Base-by-base conservation (phyloP, 2,888 invertebrate genomes). In the Euphydryas editha region DNA sequence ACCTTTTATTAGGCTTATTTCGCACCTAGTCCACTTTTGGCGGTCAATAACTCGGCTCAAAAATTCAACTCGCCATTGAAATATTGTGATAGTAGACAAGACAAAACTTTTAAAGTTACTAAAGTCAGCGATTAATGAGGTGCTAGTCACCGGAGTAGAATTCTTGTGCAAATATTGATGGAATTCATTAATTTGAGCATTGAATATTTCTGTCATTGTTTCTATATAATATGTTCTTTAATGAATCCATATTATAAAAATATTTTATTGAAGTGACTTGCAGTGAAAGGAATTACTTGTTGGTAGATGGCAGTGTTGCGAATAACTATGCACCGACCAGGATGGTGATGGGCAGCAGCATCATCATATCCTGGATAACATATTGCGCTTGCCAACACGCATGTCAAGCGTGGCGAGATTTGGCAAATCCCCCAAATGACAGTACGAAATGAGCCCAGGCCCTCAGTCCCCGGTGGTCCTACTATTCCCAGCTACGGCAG, bases 51-150 rank as follows among this genome's bases (percentile, higher is more conserved):
- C 18, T 4, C n/a, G 15, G 4, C 36, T 55, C 30, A 55, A 36
- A 11, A 55, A 55, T 55, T 55, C 55, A 2, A 55, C 55, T 55
- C 36, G 55, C 15, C 36, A 36, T 55, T 55, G 55, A 30, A 55
- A 17, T 6, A 21, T n/a, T 11, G n/a, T 54, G 6, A 30, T 4
- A 21, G 54, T 15, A 15, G 54, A 24, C 3, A 54, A n/a, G 2
- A 30, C 24, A 15, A 30, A 54, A 7, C n/a, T 54, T 54, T 54
- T 54, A 13, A 54, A 54, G 10, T 20, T n/a, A 10, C 24, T n/a
- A 13, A 54, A 54, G 7, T 54, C 54, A 30, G 54, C 54, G n/a
- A 24, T 24, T 17, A 54, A 30, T 20, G 51, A 51, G 3, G 54
- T 30, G 8, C 30, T 54, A 30, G 54, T 54, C 7, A 30, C 54